Conservation (phyloP, 1,140 invertebrate species). For the Papilio aristodemus region DNA sequence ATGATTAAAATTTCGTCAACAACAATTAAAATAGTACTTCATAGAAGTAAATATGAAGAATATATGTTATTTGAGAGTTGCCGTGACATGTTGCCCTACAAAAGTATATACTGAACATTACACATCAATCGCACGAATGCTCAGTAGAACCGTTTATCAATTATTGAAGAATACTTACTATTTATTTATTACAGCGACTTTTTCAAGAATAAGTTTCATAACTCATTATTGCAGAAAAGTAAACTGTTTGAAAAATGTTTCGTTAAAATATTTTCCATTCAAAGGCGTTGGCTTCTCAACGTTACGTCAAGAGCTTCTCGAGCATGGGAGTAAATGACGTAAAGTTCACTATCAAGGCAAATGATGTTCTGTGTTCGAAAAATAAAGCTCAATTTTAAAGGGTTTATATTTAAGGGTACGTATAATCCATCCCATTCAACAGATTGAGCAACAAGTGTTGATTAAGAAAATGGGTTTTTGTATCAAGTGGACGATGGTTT, state of each 20-base stretch:
- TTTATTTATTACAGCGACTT: too few relatives aligned
- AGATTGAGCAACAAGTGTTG: constrained; percentile 15
- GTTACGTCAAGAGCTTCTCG: constrained; percentile 6
- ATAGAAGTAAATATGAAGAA: too few relatives aligned
- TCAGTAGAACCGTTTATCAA: too few relatives aligned
- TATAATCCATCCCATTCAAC: background rate
- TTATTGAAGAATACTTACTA: too few relatives aligned
- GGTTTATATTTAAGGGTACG: background rate
- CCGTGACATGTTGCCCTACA: too few relatives aligned
- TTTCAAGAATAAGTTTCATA: background rate
- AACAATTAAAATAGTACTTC: too few relatives aligned
- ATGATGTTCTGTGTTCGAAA: background rate
- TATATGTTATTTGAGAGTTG: too few relatives aligned
- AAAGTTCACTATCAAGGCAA: background rate
- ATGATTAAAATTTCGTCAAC: too few relatives aligned
- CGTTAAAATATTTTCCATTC: background rate
- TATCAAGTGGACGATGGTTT: background rate
- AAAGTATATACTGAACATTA: too few relatives aligned
- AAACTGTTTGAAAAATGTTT: background rate
- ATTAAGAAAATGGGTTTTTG: background rate
- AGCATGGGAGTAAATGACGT: background rate
- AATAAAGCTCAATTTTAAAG: constrained; percentile 9
- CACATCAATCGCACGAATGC: too few relatives aligned
- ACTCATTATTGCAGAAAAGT: background rate
- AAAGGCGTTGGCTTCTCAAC: constrained; percentile 13